A percentile compares a stretch with the other conserved stretches of the same genome.
phyloP scores from a whole-genome alignment of 2,113 vertebrate species.

The Eleginops maclovinus region DNA sequence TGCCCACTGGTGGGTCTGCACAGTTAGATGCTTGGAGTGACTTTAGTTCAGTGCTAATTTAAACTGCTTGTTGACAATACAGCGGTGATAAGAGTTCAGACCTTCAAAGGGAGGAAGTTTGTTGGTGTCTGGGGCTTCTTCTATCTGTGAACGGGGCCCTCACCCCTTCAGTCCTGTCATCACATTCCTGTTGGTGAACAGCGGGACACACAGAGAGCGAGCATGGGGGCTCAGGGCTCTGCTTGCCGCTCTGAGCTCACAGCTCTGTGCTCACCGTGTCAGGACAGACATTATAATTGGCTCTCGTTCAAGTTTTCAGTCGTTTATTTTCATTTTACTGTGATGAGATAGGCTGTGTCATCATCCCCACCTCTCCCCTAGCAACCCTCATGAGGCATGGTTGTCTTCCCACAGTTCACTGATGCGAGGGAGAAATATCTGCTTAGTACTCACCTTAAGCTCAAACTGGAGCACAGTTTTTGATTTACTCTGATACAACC shows the following conservation, averaged over 20 bases:
- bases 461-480: conserved; percentile 32
- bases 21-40: conserved; percentile 5
- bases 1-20: background rate
- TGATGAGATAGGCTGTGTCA: conserved; percentile 78
- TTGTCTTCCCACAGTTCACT: conserved; percentile 72
- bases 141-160: conserved; percentile 45
- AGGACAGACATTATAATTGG: conserved; percentile 66
- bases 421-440: conserved; percentile 70
- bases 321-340: conserved; percentile 79
- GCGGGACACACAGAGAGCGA: conserved; percentile 48
- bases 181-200: conserved; percentile 58
- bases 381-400: conserved; percentile 67
- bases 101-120: conserved; percentile 48
- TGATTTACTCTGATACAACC: conserved; percentile 25
- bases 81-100: conserved; percentile 25
- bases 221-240: conserved; percentile 61
- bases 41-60: conserved; percentile 29
- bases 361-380: conserved; percentile 48
- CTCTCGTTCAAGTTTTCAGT: conserved; percentile 62
- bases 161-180: conserved; percentile 62
- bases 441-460: conserved; percentile 54
- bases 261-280: conserved; percentile 50
- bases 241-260: conserved; percentile 20
- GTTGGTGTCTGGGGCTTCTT: conserved; percentile 44
- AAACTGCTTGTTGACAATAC: conserved; percentile 39